These are phyloP conservation scores for Cassiopea andromeda DNA, from an alignment of 30 jellyfish, hydroid and myxozoan genomes.

Conservation along the genomic window DNA sequence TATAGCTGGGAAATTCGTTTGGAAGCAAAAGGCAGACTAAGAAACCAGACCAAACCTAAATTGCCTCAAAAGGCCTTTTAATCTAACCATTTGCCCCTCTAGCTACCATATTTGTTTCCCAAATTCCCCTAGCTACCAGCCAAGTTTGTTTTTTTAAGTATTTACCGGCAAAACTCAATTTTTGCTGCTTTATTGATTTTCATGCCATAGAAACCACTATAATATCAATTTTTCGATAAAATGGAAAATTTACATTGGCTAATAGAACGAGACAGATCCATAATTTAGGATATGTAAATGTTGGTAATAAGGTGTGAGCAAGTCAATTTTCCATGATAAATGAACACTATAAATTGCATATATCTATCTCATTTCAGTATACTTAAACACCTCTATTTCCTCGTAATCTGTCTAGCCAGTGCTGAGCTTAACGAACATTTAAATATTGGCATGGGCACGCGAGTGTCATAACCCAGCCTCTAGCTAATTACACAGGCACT, in stretches of 20 bases:
- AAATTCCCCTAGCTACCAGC: too few relatives aligned
- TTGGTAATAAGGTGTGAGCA: slow-evolving; percentile 35
- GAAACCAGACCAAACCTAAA: too few relatives aligned
- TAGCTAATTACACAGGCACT: slow-evolving; percentile 3
- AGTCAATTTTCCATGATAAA: slow-evolving; percentile 27
- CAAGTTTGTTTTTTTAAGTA: too few relatives aligned
- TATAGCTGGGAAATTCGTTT: too few relatives aligned
- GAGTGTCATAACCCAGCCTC: slow-evolving; percentile 23
- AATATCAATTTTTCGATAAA: not conserved
- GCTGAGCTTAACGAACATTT: not conserved
- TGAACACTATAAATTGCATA: slow-evolving; percentile 8
- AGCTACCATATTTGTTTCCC: too few relatives aligned
- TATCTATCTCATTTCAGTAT: not conserved
- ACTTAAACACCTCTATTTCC: slow-evolving; percentile 24
- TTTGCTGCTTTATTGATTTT: not conserved
- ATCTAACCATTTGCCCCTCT: too few relatives aligned
- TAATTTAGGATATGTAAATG: slow-evolving; percentile 4
- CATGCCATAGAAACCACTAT: not conserved
- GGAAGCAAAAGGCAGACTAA: too few relatives aligned
- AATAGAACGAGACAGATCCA: not conserved
- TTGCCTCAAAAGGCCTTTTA: too few relatives aligned
- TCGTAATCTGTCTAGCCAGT: not conserved
- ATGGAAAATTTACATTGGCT: not conserved
- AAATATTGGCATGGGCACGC: slow-evolving; percentile 8
- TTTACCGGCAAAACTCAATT: not conserved